A percentile compares a stretch with the other conserved stretches of the same genome.
Conservation (phyloP, 2,888 invertebrate species). For the Rambutsinella grinnellia region DNA sequence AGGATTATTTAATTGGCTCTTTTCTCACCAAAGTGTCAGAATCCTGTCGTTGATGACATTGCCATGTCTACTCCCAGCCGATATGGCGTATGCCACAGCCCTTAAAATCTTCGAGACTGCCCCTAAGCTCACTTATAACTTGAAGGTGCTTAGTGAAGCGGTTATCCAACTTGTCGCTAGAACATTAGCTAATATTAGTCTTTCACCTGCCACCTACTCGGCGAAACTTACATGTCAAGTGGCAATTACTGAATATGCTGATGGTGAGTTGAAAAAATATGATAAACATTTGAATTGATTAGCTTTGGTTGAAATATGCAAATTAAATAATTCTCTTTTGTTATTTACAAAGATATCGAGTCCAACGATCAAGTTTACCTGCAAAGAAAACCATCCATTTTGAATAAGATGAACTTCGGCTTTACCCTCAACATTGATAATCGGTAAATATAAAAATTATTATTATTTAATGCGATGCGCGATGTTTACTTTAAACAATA, state of each 20-base stretch:
- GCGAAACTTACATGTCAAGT: constrained; percentile 77
- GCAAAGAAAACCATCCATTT: constrained; percentile 67
- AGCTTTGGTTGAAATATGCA: no score
- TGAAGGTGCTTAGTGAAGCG: constrained; percentile 75
- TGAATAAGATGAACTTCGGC: constrained; percentile 75
- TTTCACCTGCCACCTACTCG: constrained; percentile 68
- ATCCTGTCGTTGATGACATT: constrained; percentile 83
- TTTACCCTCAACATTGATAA: constrained; percentile 75
- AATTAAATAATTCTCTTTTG: no score
- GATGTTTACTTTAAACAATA: not conserved
- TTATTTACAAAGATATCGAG: constrained; percentile 61
- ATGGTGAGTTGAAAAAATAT: constrained; percentile 69
- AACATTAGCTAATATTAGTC: constrained; percentile 71
- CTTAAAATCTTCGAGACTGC: constrained; percentile 80
- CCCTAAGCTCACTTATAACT: constrained; percentile 70
- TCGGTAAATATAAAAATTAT: constrained; percentile 69
- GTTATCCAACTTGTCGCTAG: constrained; percentile 75
- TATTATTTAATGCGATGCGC: constrained; percentile 1
- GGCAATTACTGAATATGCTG: constrained; percentile 76
- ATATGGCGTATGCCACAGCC: constrained; percentile 87
- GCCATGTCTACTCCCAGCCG: constrained; percentile 89
- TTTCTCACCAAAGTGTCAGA: constrained; percentile 85
- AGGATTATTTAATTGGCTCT: constrained; percentile 91
- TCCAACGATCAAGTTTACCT: constrained; percentile 58
- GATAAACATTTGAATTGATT: no score